Evolutionary conservation across 1,140 invertebrate genomes (phyloP), one percentile per base, ranked within the genome.

Genomic region (Saccostrea glomerata): DNA sequence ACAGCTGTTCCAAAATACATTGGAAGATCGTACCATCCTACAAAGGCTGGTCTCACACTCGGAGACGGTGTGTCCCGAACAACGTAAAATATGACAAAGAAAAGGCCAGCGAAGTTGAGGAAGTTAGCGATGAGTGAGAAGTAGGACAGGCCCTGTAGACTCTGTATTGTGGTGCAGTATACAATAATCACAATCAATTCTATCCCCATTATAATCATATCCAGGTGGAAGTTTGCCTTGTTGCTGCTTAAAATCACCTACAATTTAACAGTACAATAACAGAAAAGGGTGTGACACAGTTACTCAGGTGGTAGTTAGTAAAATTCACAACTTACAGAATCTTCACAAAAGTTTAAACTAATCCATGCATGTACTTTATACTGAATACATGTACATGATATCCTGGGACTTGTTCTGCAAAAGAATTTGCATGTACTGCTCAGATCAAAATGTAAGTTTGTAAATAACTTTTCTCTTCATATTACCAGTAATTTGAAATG

Each of bases 101-200:
- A 88, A 11, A 95, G 92, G n/a, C 94, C 92, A 82, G 91, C 88
- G 90, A 92, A 55, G 1, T 94, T 94, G 0, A 95, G 89, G 17
- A 94, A 6, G 87, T 98, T 97, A 70, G 98, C 98, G 82, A 98
- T 95, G 66, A 97, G 95, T 4, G 98, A 98, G 54, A 97, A 97
- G 17, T 97, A 97, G 0, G 97, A 97, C 89, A 98, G 94, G 91
- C 97, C 97, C 93, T 98, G 98, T 25, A 98, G 95, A 94, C 97
- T 97, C 90, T 97, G 97, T 56, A 98, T 90, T 66, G 93, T 91
- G 54, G 90, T 89, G 87, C 92, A 94, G 23, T 85, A 85, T 7
- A 85, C 23, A 5, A 85, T 60, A 15, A 85, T n/a, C 6, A 85
- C n/a, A 11, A 58, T 58, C 12, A 63, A 9, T 30, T 85, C 84